Base-by-base conservation (phyloP, 2,797 vertebrate genomes). In the Acropternis orthonyx region DNA sequence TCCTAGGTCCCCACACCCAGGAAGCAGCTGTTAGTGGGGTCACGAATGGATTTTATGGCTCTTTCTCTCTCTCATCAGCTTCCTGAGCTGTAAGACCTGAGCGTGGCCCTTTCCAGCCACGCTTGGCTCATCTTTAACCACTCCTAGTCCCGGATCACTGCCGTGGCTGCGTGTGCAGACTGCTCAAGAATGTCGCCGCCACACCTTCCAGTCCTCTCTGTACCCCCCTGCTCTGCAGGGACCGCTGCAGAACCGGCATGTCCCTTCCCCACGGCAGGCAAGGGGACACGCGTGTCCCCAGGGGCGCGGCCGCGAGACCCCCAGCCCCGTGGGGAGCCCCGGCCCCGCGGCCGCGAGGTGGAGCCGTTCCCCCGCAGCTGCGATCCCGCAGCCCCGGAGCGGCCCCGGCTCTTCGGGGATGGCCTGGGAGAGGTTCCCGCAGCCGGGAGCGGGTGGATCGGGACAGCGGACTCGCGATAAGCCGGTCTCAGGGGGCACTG, bases 321-420 rank as follows among this genome's bases (percentile, higher is more conserved):
- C 17, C n/a, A 9, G 20, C 52, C n/a, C 34, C 34, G 56, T 17
- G 56, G 16, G 19, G 36, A 28, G 52, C 19, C 34, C 2, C 13
- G 37, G 55, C 34, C 6, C 14, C 9, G 28, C 39, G 48, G 76
- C 93, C 96, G 78, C 91, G 32, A 97, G 97, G 43, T 93, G 97
- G 93, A 58, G 78, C 82, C 82, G 66, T 44, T 74, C 17, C 74
- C 74, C 85, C 68, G 55, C 61, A 19, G 34, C 76, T 62, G 73
- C 54, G 5, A 37, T 1, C 54, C 6, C 32, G 44, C 46, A n/a
- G 54, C 27, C 21, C 37, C 27, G 46, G 27, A 24, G 56, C 21
- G 3, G n/a, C 52, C 19, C n/a, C 27, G 36, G 28, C 8, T 30
- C 4, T 6, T 18, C 14, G 49, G 17, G 8, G 14, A 7, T 7